A percentile compares a stretch with the other conserved stretches of the same genome.
Evolutionary conservation across 2,797 vertebrate species (phyloP).

Genomic region (Dromococcyx pavoninus): DNA sequence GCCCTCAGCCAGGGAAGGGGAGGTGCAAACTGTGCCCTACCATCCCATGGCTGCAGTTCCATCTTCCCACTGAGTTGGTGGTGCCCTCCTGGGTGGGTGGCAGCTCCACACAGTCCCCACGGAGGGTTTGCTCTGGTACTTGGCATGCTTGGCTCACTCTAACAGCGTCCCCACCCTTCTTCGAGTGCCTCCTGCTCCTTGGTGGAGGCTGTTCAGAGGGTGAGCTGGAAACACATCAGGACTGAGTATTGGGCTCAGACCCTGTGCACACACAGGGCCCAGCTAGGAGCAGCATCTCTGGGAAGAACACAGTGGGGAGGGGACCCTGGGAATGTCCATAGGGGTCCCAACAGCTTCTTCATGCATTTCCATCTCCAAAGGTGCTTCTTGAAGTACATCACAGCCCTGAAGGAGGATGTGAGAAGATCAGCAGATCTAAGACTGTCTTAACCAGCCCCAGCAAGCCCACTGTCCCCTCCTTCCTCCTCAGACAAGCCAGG

Average conservation of each 20-base stretch:
- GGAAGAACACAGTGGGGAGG: not conserved
- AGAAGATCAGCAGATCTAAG: not conserved
- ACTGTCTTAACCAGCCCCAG: not conserved
- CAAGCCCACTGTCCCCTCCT: not conserved
- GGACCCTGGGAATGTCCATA: not conserved
- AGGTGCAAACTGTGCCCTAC: not conserved
- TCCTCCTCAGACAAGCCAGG: not conserved
- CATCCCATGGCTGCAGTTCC: not conserved
- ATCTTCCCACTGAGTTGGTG: not conserved
- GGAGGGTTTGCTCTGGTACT: not conserved
- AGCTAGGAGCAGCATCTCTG: fast-evolving
- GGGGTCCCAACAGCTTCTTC: not conserved
- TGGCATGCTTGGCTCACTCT: not conserved
- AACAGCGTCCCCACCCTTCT: fast-evolving
- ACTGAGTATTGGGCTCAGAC: not conserved
- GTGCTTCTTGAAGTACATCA: not conserved
- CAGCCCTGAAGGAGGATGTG: not conserved
- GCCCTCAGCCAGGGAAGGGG: not conserved
- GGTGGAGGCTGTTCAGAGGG: not conserved
- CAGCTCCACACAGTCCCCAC: not conserved
- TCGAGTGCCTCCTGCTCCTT: not conserved
- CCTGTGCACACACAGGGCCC: fast-evolving
- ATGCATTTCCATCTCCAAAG: not conserved
- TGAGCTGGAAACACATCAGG: not conserved
- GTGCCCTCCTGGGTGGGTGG: not conserved